These are phyloP conservation scores for Bibio marci DNA, from an alignment of 2,888 invertebrate genomes.

Conservation along the genomic window DNA sequence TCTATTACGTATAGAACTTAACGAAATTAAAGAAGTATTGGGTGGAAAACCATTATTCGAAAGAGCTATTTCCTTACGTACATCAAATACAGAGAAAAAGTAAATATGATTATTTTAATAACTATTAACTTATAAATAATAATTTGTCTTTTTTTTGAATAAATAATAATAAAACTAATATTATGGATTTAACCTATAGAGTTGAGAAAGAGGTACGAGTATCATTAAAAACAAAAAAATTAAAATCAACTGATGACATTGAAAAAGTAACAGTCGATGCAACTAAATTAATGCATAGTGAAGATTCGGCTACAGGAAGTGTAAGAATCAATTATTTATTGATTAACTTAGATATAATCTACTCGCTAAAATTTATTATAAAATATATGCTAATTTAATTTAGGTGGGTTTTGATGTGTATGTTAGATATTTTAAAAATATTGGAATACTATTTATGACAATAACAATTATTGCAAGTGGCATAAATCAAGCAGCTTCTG, in stretches of 20 bases:
- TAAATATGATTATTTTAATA: too few relatives aligned
- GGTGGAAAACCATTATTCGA: slow-evolving; percentile 36
- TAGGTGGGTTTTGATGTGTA: background rate
- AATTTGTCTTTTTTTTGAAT: too few relatives aligned
- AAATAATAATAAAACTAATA: too few relatives aligned
- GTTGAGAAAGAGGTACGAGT: too few relatives aligned
- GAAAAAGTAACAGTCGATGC: background rate
- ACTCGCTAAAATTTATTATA: too few relatives aligned
- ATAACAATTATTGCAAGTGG: slow-evolving; percentile 63
- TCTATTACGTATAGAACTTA: slow-evolving; percentile 40
- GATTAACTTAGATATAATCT: too few relatives aligned
- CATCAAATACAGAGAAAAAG: too few relatives aligned
- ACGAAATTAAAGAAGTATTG: slow-evolving; percentile 46
- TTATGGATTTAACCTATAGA: too few relatives aligned
- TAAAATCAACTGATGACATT: too few relatives aligned
- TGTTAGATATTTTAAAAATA: slow-evolving; percentile 53
- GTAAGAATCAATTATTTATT: slow-evolving; percentile 79
- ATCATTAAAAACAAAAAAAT: too few relatives aligned
- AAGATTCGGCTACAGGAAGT: slow-evolving; percentile 82
- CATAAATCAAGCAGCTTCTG: slow-evolving; percentile 66
- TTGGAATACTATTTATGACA: slow-evolving; percentile 56
- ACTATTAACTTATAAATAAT: too few relatives aligned
- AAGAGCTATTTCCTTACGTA: background rate
- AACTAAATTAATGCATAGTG: slow-evolving; percentile 68
- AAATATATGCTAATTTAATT: too few relatives aligned